Conservation (phyloP, 2,888 invertebrate species). For the Plagodis pulveraria region DNA sequence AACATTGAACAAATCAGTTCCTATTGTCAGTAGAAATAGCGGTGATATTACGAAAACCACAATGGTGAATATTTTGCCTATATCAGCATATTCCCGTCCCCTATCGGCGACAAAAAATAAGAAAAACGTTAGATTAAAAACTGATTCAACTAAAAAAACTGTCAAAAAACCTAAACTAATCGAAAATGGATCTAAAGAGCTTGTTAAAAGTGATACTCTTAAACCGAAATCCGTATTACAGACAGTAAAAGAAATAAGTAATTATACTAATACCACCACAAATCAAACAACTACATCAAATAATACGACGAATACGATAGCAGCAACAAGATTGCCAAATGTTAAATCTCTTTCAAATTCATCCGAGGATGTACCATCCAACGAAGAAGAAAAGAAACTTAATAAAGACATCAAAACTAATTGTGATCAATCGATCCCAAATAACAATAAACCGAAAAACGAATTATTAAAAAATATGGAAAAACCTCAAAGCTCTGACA, state of each 20-base stretch:
- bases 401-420: constrained; percentile 9
- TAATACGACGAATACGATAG: constrained; percentile 8
- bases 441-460: constrained; percentile 11
- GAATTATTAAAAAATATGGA: constrained; percentile 12
- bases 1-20: constrained; percentile 62
- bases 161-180: constrained; percentile 47
- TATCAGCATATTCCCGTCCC: constrained; percentile 78
- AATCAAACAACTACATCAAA: constrained; percentile 5
- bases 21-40: constrained; percentile 64
- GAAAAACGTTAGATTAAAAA: constrained; percentile 61
- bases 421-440: constrained; percentile 7
- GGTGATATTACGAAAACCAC: constrained; percentile 78
- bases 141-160: constrained; percentile 46
- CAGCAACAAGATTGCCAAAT: constrained; percentile 5
- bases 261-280: neutral
- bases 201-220: constrained; percentile 22
- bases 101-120: constrained; percentile 68
- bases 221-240: constrained; percentile 31
- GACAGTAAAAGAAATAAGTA: constrained; percentile 17
- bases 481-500: constrained; percentile 7
- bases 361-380: constrained; percentile 9
- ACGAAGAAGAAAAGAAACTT: constrained; percentile 14
- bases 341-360: constrained; percentile 6
- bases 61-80: constrained; percentile 79
- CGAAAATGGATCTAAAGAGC: constrained; percentile 32